Percentiles rank a stretch among this genome's conserved stretches.
Conservation (phyloP, 2,888 invertebrate species). For the Caenorhabditis sp. region DNA sequence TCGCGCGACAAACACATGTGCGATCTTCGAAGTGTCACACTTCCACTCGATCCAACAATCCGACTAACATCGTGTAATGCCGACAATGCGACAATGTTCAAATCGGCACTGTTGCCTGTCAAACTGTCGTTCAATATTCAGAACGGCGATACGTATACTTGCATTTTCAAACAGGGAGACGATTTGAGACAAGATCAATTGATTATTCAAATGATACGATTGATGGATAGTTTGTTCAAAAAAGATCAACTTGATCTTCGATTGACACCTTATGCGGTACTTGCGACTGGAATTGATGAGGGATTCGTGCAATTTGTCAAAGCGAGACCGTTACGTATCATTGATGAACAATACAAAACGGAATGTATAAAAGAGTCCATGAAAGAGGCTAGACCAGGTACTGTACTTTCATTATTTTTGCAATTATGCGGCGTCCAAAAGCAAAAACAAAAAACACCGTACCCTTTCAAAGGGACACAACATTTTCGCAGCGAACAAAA, state of each 20-base stretch:
- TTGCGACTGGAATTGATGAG: constrained; percentile 93
- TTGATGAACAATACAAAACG: constrained; percentile 38
- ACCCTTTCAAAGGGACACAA: too few relatives aligned
- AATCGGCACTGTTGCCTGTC: constrained; percentile 94
- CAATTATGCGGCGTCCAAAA: too few relatives aligned
- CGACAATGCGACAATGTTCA: constrained; percentile 89
- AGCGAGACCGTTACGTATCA: constrained; percentile 75
- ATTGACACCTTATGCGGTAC: constrained; percentile 58
- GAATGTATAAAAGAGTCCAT: constrained; percentile 82
- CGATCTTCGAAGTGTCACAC: constrained; percentile 87
- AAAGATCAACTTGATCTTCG: constrained; percentile 95
- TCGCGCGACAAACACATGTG: constrained; percentile 32
- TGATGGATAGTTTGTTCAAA: constrained; percentile 91
- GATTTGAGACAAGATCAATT: constrained; percentile 95
- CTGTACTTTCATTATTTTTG: too few relatives aligned
- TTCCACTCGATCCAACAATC: constrained; percentile 86
- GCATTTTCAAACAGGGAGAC: constrained; percentile 97
- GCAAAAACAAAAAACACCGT: too few relatives aligned
- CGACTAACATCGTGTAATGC: constrained; percentile 85
- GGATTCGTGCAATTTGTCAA: constrained; percentile 94
- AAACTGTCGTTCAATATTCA: constrained; percentile 80
- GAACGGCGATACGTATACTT: constrained; percentile 79
- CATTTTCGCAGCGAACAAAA: too few relatives aligned
- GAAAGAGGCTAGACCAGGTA: constrained; percentile 86
- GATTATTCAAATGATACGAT: constrained; percentile 93